Conservation (phyloP, 2,888 invertebrate genomes). For the Hemistola chrysoprasaria region DNA sequence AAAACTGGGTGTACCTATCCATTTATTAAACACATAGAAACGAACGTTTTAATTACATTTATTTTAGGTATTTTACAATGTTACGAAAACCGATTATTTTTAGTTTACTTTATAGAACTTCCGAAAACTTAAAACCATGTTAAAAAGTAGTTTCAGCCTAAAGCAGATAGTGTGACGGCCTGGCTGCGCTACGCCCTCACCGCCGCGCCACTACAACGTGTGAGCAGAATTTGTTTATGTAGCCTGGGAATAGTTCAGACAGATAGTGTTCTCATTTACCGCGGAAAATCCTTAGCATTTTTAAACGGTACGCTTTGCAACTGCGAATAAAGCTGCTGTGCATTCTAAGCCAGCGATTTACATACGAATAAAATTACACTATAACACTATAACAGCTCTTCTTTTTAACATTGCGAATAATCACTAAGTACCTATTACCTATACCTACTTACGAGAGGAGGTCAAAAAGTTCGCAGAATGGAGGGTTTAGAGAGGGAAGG, state of each 20-base stretch:
- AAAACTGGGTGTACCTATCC: too few species aligned
- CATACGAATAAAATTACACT: conserved; percentile 57
- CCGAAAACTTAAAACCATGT: too few species aligned
- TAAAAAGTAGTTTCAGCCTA: too few species aligned
- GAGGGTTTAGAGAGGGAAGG: too few species aligned
- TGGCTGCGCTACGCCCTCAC: conserved; percentile 1
- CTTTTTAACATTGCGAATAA: conserved; percentile 33
- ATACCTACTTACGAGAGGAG: too few species aligned
- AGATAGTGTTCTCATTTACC: conserved; percentile 68
- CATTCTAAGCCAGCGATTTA: conserved; percentile 59
- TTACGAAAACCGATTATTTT: too few species aligned
- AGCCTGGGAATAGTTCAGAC: conserved; percentile 70
- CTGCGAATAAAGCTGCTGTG: conserved; percentile 69
- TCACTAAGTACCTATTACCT: too few species aligned
- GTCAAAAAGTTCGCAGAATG: too few species aligned
- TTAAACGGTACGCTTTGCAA: conserved; percentile 67
- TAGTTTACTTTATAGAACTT: too few species aligned
- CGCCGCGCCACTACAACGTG: conserved; percentile 36
- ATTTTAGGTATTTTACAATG: too few species aligned
- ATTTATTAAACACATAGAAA: too few species aligned
- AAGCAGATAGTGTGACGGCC: neutral
- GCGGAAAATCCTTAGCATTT: conserved; percentile 74
- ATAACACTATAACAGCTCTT: conserved; percentile 40
- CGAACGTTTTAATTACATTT: too few species aligned
- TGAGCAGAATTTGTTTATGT: conserved; percentile 76